Evolutionary conservation across 2,797 vertebrate genomes (phyloP).

Genomic region (Sylvilagus floridanus): DNA sequence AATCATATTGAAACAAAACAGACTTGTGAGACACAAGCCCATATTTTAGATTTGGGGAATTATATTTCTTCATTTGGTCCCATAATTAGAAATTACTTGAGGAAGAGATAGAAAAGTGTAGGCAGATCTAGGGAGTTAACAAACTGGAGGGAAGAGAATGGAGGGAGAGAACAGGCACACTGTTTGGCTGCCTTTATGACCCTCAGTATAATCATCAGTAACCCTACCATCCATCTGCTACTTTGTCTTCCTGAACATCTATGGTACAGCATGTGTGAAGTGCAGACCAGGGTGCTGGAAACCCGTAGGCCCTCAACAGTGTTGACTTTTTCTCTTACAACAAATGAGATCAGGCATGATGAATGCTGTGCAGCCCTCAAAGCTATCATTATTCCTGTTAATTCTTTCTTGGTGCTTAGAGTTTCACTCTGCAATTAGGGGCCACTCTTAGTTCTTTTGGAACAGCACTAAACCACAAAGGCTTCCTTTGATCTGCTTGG

Average conservation of each 20-base stretch:
- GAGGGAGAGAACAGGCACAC: neutral
- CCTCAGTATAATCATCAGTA: neutral
- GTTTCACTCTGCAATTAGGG: constrained; percentile 69
- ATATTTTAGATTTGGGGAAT: constrained; percentile 68
- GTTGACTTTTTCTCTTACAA: neutral
- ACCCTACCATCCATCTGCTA: accelerated
- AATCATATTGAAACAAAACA: constrained; percentile 70
- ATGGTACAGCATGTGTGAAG: neutral
- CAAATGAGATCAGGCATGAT: neutral
- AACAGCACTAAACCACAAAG: neutral
- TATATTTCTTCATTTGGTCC: neutral
- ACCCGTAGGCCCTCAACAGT: neutral
- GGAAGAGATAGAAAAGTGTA: neutral
- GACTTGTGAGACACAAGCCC: constrained; percentile 65
- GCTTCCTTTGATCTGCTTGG: constrained; percentile 50
- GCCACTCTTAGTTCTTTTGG: constrained; percentile 10
- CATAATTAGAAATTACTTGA: constrained; percentile 36
- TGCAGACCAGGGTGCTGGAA: neutral
- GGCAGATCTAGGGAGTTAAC: neutral
- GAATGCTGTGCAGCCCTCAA: neutral
- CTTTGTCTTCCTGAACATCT: neutral
- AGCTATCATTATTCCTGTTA: neutral
- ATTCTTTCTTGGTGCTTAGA: neutral
- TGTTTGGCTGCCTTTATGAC: neutral
- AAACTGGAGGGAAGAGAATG: neutral